Base-by-base conservation (phyloP, 1,140 invertebrate genomes). In the Drosophila nebulosa region DNA sequence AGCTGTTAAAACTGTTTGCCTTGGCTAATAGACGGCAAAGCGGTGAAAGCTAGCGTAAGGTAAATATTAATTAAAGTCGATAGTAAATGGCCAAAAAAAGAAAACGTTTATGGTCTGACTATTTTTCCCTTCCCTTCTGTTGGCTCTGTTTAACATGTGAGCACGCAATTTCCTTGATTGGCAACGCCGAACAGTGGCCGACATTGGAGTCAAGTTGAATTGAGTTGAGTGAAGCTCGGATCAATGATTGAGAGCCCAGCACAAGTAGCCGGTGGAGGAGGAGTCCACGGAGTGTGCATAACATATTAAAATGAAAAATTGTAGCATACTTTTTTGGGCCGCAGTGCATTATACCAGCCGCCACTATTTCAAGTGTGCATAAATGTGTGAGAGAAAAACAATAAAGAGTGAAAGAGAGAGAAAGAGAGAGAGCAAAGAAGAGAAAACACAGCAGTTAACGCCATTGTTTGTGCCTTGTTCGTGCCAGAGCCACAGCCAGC, bases 1-100 rank as follows among this genome's bases (percentile, higher is more conserved):
- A 85, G 81, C 81, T 85, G 81, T 85, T 85, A 85, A 85, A 79
- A 88, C 78, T 86, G 83, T 86, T 86, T 86, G 78, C 83, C 65
- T 52, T 74, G 68, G 83, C 75, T 86, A 86, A 88, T 88, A 86
- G 81, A 83, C 51, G 62, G 55, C 18, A 52, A 63, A 63, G 60
- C 57, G 61, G 53, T 50, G 64, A 68, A 73, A 80, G 74, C 65
- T 36, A 69, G 59, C 77, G 62, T 66, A 74, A 74, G 51, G 76
- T 84, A 83, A 83, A 83, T 84, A 83, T 84, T 83, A 83, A 84
- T 83, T 83, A 83, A 83, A 84, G 79, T 84, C 81, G 81, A 88
- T 85, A 81, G 81, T 85, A 80, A 86, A 88, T 85, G 80, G 78
- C 78, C 78, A 58, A 74, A 75, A 58, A 74, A 65, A 21, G 18